phyloP scores from a whole-genome alignment of 2,797 vertebrate species.

The Enteromius mattozi region DNA sequence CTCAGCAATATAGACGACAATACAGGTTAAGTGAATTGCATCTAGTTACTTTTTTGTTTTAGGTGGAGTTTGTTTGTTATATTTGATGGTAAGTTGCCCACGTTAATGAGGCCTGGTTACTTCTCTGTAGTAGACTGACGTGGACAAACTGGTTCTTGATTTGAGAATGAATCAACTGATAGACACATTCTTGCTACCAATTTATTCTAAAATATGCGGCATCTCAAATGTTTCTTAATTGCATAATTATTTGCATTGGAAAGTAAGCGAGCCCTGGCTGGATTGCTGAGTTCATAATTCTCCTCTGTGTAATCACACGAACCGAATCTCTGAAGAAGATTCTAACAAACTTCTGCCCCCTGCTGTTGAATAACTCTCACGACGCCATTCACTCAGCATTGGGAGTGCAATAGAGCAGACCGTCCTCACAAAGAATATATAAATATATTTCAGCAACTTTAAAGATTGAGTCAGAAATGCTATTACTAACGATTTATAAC shows the following conservation, averaged over 20 bases:
- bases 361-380: slow-evolving; percentile 62
- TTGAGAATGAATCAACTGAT: neutral
- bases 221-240: neutral
- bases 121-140: too few species aligned
- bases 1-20: neutral
- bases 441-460: neutral
- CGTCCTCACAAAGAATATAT: neutral
- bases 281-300: neutral
- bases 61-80: neutral
- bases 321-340: neutral
- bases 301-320: neutral
- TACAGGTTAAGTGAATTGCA: neutral
- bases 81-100: neutral
- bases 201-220: neutral
- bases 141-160: neutral
- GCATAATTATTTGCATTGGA: neutral
- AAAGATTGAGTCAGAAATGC: neutral
- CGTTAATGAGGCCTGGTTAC: neutral
- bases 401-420: neutral
- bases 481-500: too few species aligned
- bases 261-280: neutral
- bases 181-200: neutral
- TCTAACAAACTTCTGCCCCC: slow-evolving; percentile 70
- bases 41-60: neutral
- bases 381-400: neutral